Evolutionary conservation across 2,888 invertebrate genomes (phyloP).

Genomic region (Sicus ferrugineus): DNA sequence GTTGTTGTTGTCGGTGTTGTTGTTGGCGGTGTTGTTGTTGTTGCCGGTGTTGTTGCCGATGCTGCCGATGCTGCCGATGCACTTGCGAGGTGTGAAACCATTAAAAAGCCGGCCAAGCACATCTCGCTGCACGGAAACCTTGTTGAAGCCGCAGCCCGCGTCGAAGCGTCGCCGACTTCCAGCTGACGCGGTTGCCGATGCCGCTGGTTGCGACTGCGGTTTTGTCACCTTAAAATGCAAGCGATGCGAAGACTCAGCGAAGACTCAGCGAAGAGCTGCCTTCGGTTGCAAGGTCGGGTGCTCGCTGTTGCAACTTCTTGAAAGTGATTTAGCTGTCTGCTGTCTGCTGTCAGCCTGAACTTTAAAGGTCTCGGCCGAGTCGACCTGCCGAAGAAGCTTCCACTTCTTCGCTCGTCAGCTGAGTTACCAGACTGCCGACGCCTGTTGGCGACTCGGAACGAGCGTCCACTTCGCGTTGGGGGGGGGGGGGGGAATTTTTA

Average conservation of each 20-base stretch:
- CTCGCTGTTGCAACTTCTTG: not conserved
- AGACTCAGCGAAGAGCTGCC: not conserved
- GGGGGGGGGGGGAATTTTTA: too few species aligned
- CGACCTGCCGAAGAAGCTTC: too few species aligned
- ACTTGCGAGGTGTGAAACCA: too few species aligned
- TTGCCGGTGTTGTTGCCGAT: conserved; percentile 10
- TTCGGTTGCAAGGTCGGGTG: not conserved
- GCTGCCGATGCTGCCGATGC: too few species aligned
- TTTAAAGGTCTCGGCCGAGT: too few species aligned
- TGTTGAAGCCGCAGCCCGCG: not conserved
- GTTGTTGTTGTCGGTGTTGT: not conserved
- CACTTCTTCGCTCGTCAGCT: not conserved
- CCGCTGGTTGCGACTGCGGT: not conserved
- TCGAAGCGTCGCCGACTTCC: too few species aligned
- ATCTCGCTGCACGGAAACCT: not conserved
- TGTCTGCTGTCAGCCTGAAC: not conserved
- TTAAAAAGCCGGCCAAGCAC: too few species aligned
- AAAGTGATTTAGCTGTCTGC: not conserved
- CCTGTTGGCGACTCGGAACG: too few species aligned
- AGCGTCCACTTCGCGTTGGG: too few species aligned
- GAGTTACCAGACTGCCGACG: too few species aligned
- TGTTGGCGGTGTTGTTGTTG: conserved; percentile 3
- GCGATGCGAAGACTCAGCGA: too few species aligned
- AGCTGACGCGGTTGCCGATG: not conserved
- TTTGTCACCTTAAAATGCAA: not conserved